phyloP scores from a whole-genome alignment of 2,888 invertebrate species.

The Carpatolechia fugitivella region DNA sequence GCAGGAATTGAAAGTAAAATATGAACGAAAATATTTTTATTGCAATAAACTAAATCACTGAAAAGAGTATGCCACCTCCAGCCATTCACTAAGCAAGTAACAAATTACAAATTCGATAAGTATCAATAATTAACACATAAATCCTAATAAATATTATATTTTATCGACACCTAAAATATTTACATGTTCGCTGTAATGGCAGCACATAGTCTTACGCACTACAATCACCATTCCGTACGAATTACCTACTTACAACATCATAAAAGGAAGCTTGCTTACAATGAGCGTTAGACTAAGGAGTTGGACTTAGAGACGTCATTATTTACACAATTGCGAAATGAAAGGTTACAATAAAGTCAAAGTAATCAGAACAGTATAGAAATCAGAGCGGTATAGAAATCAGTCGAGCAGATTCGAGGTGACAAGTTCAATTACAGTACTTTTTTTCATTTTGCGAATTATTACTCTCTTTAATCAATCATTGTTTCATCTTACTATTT shows the following conservation, averaged over 20 bases:
- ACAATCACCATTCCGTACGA: conserved; percentile 55
- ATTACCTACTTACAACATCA: conserved; percentile 14
- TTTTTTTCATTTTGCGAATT: no score
- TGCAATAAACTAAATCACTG: conserved; percentile 71
- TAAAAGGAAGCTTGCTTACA: conserved; percentile 10
- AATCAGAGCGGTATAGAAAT: no score
- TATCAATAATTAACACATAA: conserved; percentile 54
- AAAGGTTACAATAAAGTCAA: not conserved
- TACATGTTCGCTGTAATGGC: conserved; percentile 63
- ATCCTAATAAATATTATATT: conserved; percentile 48
- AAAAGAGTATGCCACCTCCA: conserved; percentile 60
- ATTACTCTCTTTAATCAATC: no score
- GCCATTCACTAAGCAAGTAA: conserved; percentile 57
- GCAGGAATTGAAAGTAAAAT: conserved; percentile 33
- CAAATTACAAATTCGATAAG: conserved; percentile 46
- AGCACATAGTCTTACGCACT: conserved; percentile 55
- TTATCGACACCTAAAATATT: conserved; percentile 52
- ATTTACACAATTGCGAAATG: not conserved
- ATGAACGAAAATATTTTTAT: conserved; percentile 68
- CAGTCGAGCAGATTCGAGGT: no score
- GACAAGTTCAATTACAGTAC: no score
- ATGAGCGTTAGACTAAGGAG: no score
- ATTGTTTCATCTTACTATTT: no score
- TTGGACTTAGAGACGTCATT: not conserved
- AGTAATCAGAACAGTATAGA: not conserved